phyloP scores from a whole-genome alignment of 2,797 vertebrate genomes.

The Protonibea diacanthus region DNA sequence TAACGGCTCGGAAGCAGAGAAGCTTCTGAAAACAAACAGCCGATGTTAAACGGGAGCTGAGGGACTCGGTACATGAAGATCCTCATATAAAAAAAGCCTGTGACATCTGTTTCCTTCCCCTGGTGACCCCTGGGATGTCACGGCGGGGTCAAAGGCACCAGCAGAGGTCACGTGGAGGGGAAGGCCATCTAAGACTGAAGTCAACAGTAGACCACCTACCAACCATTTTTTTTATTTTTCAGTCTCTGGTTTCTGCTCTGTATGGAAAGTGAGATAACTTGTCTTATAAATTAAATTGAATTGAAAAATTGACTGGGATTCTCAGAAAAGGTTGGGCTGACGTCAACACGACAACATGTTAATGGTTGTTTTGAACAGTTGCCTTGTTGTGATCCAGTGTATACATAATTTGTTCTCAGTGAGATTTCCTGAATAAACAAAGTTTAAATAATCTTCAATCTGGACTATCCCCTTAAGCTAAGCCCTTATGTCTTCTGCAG shows the following conservation, averaged over 20 bases:
- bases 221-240: neutral
- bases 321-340: no score
- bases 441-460: no score
- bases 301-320: no score
- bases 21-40: constrained; percentile 63
- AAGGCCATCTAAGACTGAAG: constrained; percentile 22
- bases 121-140: constrained; percentile 55
- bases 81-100: constrained; percentile 38
- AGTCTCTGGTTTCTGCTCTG: neutral
- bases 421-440: no score
- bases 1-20: constrained; percentile 21
- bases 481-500: neutral
- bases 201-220: constrained; percentile 41
- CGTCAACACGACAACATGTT: no score
- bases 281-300: no score
- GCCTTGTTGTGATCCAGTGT: no score
- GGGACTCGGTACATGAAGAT: constrained; percentile 41
- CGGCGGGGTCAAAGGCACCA: constrained; percentile 41
- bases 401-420: no score
- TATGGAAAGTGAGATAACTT: no score
- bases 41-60: constrained; percentile 32
- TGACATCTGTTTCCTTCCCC: constrained; percentile 69
- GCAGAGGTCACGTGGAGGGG: constrained; percentile 61
- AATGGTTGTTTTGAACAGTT: no score
- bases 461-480: neutral